Evolutionary conservation across 2,113 vertebrate species (phyloP), one percentile per base, ranked within the genome.

Genomic region (Edolisoma coerulescens): DNA sequence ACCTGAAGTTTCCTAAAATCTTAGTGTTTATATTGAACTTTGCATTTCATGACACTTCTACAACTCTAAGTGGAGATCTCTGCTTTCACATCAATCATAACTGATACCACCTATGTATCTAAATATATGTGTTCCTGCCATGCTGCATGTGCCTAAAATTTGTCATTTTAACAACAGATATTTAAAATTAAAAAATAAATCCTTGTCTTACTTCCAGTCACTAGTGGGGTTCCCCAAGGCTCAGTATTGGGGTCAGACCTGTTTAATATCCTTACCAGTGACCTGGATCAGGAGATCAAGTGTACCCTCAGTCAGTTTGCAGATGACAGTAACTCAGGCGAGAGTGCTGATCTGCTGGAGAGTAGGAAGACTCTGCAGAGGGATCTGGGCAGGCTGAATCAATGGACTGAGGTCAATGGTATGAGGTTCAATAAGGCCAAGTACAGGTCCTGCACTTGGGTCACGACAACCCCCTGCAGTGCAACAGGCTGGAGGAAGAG

Each of bases 301-400:
- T 15, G 6, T 30, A 10, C 22, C 14, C 30, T 47, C n/a, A 42
- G 61, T 47, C 35, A 53, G 26, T 47, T 69, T 35, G 24, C 18
- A 26, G n/a, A n/a, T 23, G 10, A n/a, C 44, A 44, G 23, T 52
- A 35, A 37, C 6, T 0, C 44, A 37, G 10, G 23, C 1, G 0
- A 21, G 24, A 54, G 21, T 54, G 39, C 6, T 61, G 53, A 41
- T 47, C n/a, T 75, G 17, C 30, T 54, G n/a, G 30, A 47, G 30
- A 21, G 30, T 68, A 27, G 41, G 47, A 69, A 47, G 15, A n/a
- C 14, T 57, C 35, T 69, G 26, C 21, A 42, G 22, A 30, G 49
- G 14, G 24, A 22, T 64, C 59, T n/a, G 75, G 47, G 63, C 30
- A 41, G 39, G 14, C 7, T 30, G 61, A 52, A 47, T 61, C n/a